Base-by-base conservation (phyloP, 2,888 invertebrate species). In the Lasioglossum villosulum region DNA sequence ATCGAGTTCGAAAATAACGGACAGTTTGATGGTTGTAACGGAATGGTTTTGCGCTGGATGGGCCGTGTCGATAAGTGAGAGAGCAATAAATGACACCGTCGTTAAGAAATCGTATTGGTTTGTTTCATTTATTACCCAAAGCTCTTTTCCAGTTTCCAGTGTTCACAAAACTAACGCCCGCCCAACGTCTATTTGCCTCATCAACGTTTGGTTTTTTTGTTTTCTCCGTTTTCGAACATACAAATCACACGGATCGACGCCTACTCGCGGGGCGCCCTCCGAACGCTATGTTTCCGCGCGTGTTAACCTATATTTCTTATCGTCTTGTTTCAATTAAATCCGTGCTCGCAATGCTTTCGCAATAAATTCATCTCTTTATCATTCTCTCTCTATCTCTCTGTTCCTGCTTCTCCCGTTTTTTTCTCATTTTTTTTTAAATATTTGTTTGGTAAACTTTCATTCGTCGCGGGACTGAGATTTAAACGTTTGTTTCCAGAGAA, bases 81-180 rank as follows among this genome's bases (percentile, higher is more conserved):
- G 71, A 48, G 68, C 70, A 90, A 90, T 90, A 90, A 90, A 90
- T 80, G 79, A 90, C 87, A 87, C 90, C 81, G 59, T 75, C 79
- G 68, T 88, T 89, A 86, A 90, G 89, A 90, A 90, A 91, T 89
- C 82, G 86, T 91, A 91, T 93, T 91, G 92, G 90, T 93, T 92
- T 91, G 90, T 94, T 92, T 89, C 90, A 91, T 94, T 94, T 94
- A 94, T 94, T 94, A 92, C 90, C 92, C 92, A 91, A 92, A 91
- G 88, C 90, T 90, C 91, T 84, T 88, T 85, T 90, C 91, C 89
- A 90, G 77, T 87, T n/a, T 90, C 82, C 85, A 86, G 45, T 63
- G 34, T 68, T 88, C 84, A 79, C 71, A 87, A 86, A 80, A 88
- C 77, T 87, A 83, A 79, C 80, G 74, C 80, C 80, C 73, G 63